phyloP scores from a whole-genome alignment of 1,140 invertebrate species.

The Heterodera schachtii region DNA sequence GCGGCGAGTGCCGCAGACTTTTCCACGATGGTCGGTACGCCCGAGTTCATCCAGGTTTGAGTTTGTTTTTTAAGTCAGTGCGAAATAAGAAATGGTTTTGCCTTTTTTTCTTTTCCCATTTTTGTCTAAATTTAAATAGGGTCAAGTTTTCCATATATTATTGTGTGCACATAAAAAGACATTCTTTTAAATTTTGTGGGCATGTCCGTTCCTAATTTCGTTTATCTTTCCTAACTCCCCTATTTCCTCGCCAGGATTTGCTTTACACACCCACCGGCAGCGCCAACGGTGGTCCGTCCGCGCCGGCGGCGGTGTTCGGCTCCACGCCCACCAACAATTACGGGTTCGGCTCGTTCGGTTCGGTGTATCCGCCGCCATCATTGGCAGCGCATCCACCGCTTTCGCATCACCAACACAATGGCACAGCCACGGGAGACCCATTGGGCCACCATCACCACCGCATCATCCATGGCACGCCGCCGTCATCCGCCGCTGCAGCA shows the following conservation, averaged over 20 bases:
- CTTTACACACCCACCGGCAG: background rate
- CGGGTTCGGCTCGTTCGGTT: slow-evolving; percentile 55
- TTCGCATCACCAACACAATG: slow-evolving; percentile 3
- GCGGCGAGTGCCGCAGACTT: background rate
- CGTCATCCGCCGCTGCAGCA: background rate
- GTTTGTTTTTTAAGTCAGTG: no score
- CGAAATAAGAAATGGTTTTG: slow-evolving; percentile 18
- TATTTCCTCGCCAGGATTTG: background rate
- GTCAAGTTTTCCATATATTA: no score
- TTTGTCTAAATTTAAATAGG: no score
- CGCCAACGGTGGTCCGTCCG: background rate
- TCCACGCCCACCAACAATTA: slow-evolving; percentile 61
- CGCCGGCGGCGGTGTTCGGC: slow-evolving; percentile 39
- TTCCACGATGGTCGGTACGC: slow-evolving; percentile 35
- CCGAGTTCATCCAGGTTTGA: slow-evolving; percentile 46
- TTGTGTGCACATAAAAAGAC: no score
- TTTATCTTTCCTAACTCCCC: no score
- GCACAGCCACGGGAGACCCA: background rate
- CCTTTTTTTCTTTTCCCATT: no score
- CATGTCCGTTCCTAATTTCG: no score
- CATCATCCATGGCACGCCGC: slow-evolving; percentile 1
- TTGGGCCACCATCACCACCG: background rate
- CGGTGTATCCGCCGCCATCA: slow-evolving; percentile 55
- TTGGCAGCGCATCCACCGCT: background rate
- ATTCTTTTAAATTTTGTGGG: no score